Percentiles rank a stretch among this genome's conserved stretches.
These are phyloP conservation scores for Fistularia tabacaria DNA, from an alignment of 2,797 vertebrate species.

Conservation along the genomic window DNA sequence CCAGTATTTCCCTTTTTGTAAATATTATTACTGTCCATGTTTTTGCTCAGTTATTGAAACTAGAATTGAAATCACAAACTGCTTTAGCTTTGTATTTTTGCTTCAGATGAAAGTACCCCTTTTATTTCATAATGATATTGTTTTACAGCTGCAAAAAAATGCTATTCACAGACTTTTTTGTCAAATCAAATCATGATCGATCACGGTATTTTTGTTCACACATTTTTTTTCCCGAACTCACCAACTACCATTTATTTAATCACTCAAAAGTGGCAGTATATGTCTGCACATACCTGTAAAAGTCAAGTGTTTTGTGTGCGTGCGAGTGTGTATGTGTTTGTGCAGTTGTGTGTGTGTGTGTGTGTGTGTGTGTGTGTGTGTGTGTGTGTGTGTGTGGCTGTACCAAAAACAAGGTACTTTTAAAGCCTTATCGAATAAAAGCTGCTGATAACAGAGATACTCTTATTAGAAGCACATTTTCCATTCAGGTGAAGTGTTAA, in stretches of 20 bases:
- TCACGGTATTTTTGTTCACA: conserved; percentile 20
- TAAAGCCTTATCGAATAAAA: conserved; percentile 65
- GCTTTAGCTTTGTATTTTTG: conserved; percentile 14
- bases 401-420: conserved; percentile 53
- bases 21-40: conserved; percentile 40
- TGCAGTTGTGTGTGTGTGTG: conserved; percentile 45
- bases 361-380: conserved; percentile 25
- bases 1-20: conserved; percentile 47
- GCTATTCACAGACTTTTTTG: conserved; percentile 4
- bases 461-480: conserved; percentile 35
- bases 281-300: conserved; percentile 28
- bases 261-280: conserved; percentile 23
- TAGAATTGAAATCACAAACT: conserved; percentile 37
- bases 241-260: conserved; percentile 35
- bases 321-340: conserved; percentile 17
- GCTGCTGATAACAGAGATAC: conserved; percentile 59
- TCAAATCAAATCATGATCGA: conserved; percentile 17
- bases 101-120: conserved; percentile 22
- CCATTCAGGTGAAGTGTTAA: conserved; percentile 17
- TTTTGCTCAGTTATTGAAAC: conserved; percentile 15
- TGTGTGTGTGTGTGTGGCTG: conserved; percentile 23
- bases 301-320: no score
- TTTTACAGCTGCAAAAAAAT: conserved; percentile 18
- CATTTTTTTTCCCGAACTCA: conserved; percentile 15
- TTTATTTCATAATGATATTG: conserved; percentile 18